These are phyloP conservation scores for Furcula furcula DNA, from an alignment of 2,888 invertebrate genomes.

Conservation along the genomic window DNA sequence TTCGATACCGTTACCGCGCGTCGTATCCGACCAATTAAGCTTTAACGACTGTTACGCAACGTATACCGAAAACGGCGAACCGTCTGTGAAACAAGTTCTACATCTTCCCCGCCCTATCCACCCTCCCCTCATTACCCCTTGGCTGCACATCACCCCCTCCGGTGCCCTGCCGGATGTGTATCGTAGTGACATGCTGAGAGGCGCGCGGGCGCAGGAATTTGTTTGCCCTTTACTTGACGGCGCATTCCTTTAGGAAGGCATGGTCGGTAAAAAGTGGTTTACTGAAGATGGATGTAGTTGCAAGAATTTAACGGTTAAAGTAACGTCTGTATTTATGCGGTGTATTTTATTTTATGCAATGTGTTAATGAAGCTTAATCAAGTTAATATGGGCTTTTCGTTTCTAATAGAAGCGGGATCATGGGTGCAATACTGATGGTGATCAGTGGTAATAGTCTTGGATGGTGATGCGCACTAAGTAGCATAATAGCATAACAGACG, in stretches of 20 bases:
- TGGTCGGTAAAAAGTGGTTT: constrained; percentile 24
- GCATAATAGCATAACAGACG: too few species aligned
- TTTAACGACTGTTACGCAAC: constrained; percentile 33
- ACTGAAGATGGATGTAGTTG: constrained; percentile 1
- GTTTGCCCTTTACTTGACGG: constrained; percentile 49
- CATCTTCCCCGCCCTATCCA: not conserved
- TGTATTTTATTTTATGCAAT: too few species aligned
- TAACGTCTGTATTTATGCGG: too few species aligned
- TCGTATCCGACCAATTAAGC: constrained; percentile 26
- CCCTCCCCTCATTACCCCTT: not conserved
- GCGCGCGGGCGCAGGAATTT: constrained; percentile 53
- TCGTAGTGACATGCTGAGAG: constrained; percentile 35
- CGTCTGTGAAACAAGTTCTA: constrained; percentile 20
- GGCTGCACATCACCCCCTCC: constrained; percentile 9
- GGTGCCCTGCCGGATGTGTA: constrained; percentile 38
- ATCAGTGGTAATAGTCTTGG: too few species aligned
- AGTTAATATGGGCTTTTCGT: too few species aligned
- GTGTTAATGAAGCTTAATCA: too few species aligned
- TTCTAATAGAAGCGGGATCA: too few species aligned
- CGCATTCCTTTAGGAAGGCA: constrained; percentile 39
- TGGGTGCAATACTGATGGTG: too few species aligned
- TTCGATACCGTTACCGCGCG: constrained; percentile 22
- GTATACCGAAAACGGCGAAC: constrained; percentile 26
- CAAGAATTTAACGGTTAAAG: not conserved
- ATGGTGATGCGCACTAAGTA: too few species aligned